Evolutionary conservation across 2,888 invertebrate genomes (phyloP).

Genomic region (Nemotelus pantherinus): DNA sequence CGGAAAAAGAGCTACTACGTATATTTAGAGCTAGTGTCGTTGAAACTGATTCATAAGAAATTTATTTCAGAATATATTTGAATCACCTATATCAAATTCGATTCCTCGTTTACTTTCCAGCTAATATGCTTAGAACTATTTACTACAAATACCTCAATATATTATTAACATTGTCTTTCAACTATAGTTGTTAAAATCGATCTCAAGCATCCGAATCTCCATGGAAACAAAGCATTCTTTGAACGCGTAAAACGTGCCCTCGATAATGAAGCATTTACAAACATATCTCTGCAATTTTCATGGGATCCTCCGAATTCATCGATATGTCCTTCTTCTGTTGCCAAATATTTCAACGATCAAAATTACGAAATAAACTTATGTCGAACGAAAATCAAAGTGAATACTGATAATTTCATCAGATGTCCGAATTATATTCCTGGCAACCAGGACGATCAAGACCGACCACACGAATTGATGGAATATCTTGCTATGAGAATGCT

Average conservation of each 20-base stretch:
- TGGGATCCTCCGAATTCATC: slow-evolving; percentile 68
- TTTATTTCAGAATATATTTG: no score
- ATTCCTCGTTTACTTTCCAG: no score
- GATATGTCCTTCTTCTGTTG: slow-evolving; percentile 70
- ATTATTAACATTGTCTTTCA: neutral
- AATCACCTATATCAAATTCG: no score
- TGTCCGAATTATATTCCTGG: slow-evolving; percentile 17
- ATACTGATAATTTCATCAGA: neutral
- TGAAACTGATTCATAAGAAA: no score
- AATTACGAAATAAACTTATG: slow-evolving; percentile 65
- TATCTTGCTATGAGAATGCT: slow-evolving; percentile 69
- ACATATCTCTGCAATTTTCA: slow-evolving; percentile 48
- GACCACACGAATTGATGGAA: slow-evolving; percentile 65
- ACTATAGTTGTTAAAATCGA: slow-evolving; percentile 49
- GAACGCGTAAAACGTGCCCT: slow-evolving; percentile 46
- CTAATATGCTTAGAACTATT: no score
- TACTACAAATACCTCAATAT: no score
- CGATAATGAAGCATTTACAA: slow-evolving; percentile 42
- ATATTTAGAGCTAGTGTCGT: no score
- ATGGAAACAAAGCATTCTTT: slow-evolving; percentile 40
- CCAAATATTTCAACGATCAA: slow-evolving; percentile 67
- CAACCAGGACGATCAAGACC: slow-evolving; percentile 53
- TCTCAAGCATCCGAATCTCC: slow-evolving; percentile 46
- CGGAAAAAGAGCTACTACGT: no score
- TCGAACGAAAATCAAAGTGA: slow-evolving; percentile 59